A percentile compares a stretch with the other conserved stretches of the same genome.
Conservation (phyloP, 2,888 invertebrate species). For the Lasioglossum zephyrum region DNA sequence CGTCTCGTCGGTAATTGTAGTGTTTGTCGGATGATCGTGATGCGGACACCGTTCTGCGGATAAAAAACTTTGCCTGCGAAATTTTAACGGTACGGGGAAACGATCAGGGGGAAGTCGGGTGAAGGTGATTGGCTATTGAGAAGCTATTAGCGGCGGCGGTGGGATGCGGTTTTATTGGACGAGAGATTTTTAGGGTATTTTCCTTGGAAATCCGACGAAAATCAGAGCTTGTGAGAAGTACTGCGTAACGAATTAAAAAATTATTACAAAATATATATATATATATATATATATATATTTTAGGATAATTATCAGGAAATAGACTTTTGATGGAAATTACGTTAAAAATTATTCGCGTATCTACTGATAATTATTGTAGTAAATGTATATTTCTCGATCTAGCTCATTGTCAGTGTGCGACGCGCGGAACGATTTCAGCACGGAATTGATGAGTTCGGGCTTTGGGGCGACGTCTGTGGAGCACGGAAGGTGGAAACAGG, state of each 20-base stretch:
- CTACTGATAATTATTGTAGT: too few relatives aligned
- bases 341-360: too few relatives aligned
- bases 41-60: not conserved
- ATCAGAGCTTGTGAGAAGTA: not conserved
- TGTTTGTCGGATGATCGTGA: slow-evolving; percentile 13
- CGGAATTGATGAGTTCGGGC: slow-evolving; percentile 3
- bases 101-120: not conserved
- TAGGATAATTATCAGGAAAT: too few relatives aligned
- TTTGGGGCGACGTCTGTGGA: not conserved
- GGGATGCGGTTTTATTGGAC: not conserved
- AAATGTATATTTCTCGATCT: not conserved
- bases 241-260: too few relatives aligned
- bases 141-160: slow-evolving; percentile 3
- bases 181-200: not conserved
- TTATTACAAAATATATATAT: too few relatives aligned
- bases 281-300: too few relatives aligned
- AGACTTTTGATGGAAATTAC: too few relatives aligned
- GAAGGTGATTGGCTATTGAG: not conserved
- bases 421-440: not conserved
- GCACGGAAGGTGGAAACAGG: slow-evolving; percentile 8
- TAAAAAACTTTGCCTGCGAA: not conserved
- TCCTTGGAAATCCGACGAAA: not conserved
- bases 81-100: not conserved
- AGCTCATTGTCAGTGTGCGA: not conserved
- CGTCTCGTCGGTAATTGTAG: not conserved